phyloP scores from a whole-genome alignment of 2,888 invertebrate genomes.

The Hyppa rectilinea region DNA sequence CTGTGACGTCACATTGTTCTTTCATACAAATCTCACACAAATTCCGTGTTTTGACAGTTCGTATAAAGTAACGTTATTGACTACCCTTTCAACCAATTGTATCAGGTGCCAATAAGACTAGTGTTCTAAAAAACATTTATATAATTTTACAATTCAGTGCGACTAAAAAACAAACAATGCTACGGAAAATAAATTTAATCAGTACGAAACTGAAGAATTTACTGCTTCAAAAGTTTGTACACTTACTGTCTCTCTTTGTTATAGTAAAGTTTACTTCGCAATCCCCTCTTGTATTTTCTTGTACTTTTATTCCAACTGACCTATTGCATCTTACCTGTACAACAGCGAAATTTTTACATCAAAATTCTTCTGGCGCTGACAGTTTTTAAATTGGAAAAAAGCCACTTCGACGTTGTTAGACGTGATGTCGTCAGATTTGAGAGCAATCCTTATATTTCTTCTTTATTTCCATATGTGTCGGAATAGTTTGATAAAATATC shows the following conservation, averaged over 20 bases:
- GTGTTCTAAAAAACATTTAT: not conserved
- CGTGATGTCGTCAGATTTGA: constrained; percentile 42
- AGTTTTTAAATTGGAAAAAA: constrained; percentile 66
- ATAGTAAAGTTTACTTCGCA: constrained; percentile 29
- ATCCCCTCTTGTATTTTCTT: constrained; percentile 1
- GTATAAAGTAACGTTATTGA: too few relatives aligned
- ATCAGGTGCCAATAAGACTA: not conserved
- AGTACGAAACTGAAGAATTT: constrained; percentile 28
- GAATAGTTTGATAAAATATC: not conserved
- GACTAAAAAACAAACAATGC: not conserved
- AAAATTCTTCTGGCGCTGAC: constrained; percentile 64
- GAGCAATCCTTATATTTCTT: constrained; percentile 19
- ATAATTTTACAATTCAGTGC: not conserved
- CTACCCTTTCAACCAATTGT: too few relatives aligned
- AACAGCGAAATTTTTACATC: constrained; percentile 53
- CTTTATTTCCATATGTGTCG: constrained; percentile 18
- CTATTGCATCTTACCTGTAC: constrained; percentile 43
- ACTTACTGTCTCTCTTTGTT: constrained; percentile 14
- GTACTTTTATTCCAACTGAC: constrained; percentile 24
- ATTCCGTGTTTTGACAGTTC: too few relatives aligned
- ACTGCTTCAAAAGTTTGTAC: constrained; percentile 27
- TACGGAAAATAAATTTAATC: constrained; percentile 28
- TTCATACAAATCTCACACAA: too few relatives aligned
- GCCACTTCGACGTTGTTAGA: constrained; percentile 53
- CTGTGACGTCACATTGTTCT: too few relatives aligned